Percentiles rank a stretch among this genome's conserved stretches.
Evolutionary conservation across 2,888 invertebrate species (phyloP).

Genomic region (Drosophila ezoana): DNA sequence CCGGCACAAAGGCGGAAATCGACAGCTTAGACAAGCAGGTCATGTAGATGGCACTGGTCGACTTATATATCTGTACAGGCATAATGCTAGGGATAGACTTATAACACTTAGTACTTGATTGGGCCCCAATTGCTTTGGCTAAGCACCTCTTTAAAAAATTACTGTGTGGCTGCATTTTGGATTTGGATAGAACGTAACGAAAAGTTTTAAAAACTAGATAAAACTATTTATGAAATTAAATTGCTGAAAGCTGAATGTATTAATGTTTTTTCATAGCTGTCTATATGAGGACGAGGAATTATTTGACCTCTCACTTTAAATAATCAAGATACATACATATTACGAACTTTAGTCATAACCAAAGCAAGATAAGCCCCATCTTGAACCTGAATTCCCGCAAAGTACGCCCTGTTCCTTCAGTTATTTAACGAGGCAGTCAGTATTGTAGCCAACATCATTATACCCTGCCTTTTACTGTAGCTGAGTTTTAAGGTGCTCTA

Average conservation of each 20-base stretch:
- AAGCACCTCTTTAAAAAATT: conserved; percentile 6
- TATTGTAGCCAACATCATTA: no score
- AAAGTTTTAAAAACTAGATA: neutral
- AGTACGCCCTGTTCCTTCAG: no score
- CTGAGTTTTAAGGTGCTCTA: no score
- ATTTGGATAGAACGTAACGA: neutral
- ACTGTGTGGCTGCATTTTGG: conserved; percentile 1
- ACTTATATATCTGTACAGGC: conserved; percentile 23
- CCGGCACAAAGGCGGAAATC: neutral
- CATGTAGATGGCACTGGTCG: conserved; percentile 23
- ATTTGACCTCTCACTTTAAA: no score
- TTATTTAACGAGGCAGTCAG: no score
- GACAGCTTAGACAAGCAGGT: conserved; percentile 28
- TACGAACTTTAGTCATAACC: no score
- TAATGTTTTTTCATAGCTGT: neutral
- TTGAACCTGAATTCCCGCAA: no score
- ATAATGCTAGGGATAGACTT: neutral
- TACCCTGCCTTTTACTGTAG: no score
- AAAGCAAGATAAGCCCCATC: no score
- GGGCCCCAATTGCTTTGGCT: no score
- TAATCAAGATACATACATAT: no score
- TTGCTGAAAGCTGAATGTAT: neutral
- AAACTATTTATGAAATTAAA: neutral
- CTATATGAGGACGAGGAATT: no score
- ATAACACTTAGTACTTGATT: neutral